These are phyloP conservation scores for Drosophila tanythrix DNA, from an alignment of 2,888 invertebrate species.

Conservation along the genomic window DNA sequence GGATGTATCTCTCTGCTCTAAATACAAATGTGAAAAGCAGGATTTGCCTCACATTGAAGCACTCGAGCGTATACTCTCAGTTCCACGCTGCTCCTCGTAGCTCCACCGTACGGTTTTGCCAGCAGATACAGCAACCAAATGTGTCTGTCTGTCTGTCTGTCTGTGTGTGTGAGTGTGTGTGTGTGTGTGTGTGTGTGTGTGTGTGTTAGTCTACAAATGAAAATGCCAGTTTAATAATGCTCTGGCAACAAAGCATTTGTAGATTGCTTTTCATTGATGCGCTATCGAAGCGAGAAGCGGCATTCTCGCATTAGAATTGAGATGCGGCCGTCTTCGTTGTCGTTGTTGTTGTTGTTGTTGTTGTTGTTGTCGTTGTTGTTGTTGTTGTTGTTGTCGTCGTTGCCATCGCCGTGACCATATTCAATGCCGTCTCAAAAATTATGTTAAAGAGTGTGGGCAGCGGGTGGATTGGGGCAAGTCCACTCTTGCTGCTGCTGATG, in stretches of 20 bases:
- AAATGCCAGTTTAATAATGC: slow-evolving; percentile 77
- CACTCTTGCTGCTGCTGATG: not conserved
- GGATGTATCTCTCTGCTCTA: slow-evolving; percentile 48
- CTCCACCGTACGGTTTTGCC: slow-evolving; percentile 34
- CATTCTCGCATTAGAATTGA: slow-evolving; percentile 14
- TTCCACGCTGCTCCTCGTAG: slow-evolving; percentile 23
- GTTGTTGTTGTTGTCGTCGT: slow-evolving; percentile 10
- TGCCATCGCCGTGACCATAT: slow-evolving; percentile 20
- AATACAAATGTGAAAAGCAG: slow-evolving; percentile 66
- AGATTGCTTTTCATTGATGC: slow-evolving; percentile 73
- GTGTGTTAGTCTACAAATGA: slow-evolving; percentile 60
- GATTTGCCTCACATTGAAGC: slow-evolving; percentile 55
- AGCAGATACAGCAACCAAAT: slow-evolving; percentile 54
- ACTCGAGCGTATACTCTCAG: slow-evolving; percentile 33
- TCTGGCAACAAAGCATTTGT: slow-evolving; percentile 73
- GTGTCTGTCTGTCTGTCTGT: slow-evolving; percentile 16
- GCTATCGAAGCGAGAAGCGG: slow-evolving; percentile 47
- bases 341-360: not conserved
- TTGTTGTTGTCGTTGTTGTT: not conserved
- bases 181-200: slow-evolving; percentile 9
- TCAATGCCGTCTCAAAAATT: slow-evolving; percentile 41
- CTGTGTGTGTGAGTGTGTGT: not conserved
- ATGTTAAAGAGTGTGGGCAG: slow-evolving; percentile 15
- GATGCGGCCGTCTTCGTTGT: slow-evolving; percentile 6
- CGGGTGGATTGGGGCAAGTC: too few relatives aligned